Evolutionary conservation across 2,113 vertebrate genomes (phyloP).

Genomic region (Calidris pugnax): DNA sequence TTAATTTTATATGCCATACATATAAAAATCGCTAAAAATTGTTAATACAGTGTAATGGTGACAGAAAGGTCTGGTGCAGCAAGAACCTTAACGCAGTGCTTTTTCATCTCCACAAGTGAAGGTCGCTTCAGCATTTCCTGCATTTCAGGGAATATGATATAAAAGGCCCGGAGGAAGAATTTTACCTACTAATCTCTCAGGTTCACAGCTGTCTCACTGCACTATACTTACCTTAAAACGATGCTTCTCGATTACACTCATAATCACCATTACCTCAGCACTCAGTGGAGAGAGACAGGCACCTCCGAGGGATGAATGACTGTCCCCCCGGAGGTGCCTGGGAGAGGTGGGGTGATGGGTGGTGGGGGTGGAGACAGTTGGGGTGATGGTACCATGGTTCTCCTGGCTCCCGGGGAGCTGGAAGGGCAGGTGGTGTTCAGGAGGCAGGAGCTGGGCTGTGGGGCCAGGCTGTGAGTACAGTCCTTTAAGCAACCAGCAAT

Average conservation of each 20-base stretch:
- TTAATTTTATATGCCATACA: conserved; percentile 56
- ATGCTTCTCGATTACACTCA: neutral
- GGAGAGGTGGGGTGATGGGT: neutral
- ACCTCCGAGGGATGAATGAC: neutral
- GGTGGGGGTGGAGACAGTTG: neutral
- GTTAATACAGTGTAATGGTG: conserved; percentile 13
- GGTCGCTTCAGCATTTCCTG: conserved; percentile 10
- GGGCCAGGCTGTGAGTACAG: neutral
- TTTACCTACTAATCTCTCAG: neutral
- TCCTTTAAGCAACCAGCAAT: neutral
- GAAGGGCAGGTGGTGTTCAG: too few relatives aligned
- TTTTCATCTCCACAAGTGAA: neutral
- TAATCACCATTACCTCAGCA: neutral
- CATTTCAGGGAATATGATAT: neutral
- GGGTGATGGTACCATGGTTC: neutral
- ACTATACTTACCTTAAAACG: neutral
- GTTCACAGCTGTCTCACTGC: neutral
- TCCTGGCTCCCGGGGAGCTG: neutral
- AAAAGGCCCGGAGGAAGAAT: neutral
- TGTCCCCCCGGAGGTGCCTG: neutral
- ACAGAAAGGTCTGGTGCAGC: neutral
- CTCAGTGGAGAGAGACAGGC: neutral
- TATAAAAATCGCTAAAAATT: conserved; percentile 54
- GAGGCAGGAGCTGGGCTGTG: neutral
- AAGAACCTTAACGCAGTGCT: neutral